A percentile compares a stretch with the other conserved stretches of the same genome.
Conservation (phyloP, 2,888 invertebrate species). For the Drosophila engyochracea region DNA sequence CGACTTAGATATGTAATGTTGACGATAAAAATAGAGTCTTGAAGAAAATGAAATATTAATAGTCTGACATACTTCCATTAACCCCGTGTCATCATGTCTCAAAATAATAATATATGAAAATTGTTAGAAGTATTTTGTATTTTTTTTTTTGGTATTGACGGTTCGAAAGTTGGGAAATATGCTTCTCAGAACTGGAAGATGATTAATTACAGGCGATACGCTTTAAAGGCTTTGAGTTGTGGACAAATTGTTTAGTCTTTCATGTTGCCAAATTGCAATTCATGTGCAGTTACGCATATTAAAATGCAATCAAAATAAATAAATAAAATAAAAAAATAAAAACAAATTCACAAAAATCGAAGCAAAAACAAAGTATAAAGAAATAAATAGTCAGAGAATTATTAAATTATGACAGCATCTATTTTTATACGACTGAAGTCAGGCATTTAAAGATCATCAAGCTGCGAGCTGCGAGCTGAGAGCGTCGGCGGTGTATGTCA, state of each 20-base stretch:
- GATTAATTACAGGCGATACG: conserved; percentile 56
- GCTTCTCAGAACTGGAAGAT: background rate
- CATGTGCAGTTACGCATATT: conserved; percentile 54
- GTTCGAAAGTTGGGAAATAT: background rate
- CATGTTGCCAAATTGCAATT: conserved; percentile 58
- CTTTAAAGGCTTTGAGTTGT: conserved; percentile 32
- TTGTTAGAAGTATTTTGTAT: background rate
- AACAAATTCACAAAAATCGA: conserved; percentile 6
- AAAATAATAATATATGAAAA: background rate
- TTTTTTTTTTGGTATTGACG: background rate
- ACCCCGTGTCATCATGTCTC: background rate
- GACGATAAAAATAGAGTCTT: background rate
- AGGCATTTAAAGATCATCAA: conserved; percentile 36
- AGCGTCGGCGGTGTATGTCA: conserved; percentile 49
- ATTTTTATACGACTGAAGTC: conserved; percentile 56
- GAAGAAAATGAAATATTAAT: background rate
- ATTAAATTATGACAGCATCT: conserved; percentile 59
- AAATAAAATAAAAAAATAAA: conserved; percentile 20
- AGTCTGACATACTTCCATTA: background rate
- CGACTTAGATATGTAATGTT: background rate
- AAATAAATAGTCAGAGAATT: conserved; percentile 36
- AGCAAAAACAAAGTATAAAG: conserved; percentile 5
- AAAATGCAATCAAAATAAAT: conserved; percentile 58
- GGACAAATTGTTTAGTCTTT: conserved; percentile 54
- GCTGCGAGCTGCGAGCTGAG: conserved; percentile 15